Percentiles rank a stretch among this genome's conserved stretches.
Evolutionary conservation across 2,113 vertebrate genomes (phyloP).

Genomic region (Callionymus lyra): DNA sequence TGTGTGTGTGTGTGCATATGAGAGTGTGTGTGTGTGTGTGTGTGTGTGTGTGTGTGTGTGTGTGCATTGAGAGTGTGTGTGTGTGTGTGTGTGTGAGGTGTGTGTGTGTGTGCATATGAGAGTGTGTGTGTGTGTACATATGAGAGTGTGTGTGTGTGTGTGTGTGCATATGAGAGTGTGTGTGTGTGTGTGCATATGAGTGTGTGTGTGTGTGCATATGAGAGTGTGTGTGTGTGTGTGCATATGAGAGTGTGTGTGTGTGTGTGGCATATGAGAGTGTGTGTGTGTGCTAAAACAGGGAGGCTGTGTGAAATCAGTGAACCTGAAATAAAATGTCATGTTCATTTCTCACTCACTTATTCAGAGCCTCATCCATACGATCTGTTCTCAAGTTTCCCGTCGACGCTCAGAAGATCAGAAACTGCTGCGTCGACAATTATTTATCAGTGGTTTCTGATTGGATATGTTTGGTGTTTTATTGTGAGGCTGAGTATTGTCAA

Average conservation of each 20-base stretch:
- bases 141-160: slow-evolving; percentile 69
- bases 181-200: slow-evolving; percentile 72
- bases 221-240: slow-evolving; percentile 69
- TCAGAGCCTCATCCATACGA: too few relatives aligned
- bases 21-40: slow-evolving; percentile 71
- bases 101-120: too few relatives aligned
- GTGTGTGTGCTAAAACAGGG: slow-evolving; percentile 69
- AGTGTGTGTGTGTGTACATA: slow-evolving; percentile 71
- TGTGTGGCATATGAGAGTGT: too few relatives aligned
- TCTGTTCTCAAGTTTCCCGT: too few relatives aligned
- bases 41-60: slow-evolving; percentile 69
- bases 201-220: too few relatives aligned
- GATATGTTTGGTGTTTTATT: too few relatives aligned
- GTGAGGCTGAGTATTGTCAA: too few relatives aligned
- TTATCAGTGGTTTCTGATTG: too few relatives aligned
- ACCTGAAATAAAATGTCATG: slow-evolving; percentile 78
- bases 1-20: slow-evolving; percentile 72
- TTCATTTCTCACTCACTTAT: slow-evolving; percentile 43
- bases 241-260: slow-evolving; percentile 70
- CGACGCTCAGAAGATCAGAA: slow-evolving; percentile 10
- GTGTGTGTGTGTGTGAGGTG: slow-evolving; percentile 69
- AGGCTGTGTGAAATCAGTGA: slow-evolving; percentile 76
- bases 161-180: slow-evolving; percentile 72
- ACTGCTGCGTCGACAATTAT: slow-evolving; percentile 3
- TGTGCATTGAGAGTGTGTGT: slow-evolving; percentile 71